phyloP scores from a whole-genome alignment of 2,113 vertebrate genomes.

The Cyphomyrus discorhynchus region DNA sequence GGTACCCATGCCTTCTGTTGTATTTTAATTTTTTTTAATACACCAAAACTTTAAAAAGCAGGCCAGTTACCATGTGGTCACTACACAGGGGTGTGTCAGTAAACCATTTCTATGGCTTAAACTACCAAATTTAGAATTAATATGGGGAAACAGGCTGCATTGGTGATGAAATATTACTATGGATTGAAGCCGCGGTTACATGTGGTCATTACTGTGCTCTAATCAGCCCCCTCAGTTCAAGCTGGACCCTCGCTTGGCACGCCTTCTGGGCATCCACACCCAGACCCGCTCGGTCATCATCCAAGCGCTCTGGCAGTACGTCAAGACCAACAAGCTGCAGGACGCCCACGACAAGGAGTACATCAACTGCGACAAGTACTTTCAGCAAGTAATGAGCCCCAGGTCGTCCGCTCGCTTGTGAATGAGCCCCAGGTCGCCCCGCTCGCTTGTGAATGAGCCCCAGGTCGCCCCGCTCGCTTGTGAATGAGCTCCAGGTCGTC shows the following conservation, averaged over 20 bases:
- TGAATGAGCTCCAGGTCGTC: background rate
- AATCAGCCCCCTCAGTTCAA: constrained; percentile 93
- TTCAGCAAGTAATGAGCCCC: constrained; percentile 78
- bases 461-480: background rate
- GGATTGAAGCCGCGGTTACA: background rate
- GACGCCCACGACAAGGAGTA: constrained; percentile 97
- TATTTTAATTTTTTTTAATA: background rate
- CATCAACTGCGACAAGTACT: constrained; percentile 98
- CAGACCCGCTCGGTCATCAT: constrained; percentile 97
- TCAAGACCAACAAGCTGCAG: constrained; percentile 96
- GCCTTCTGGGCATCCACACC: constrained; percentile 90
- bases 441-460: background rate
- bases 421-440: background rate
- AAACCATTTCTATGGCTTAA: background rate
- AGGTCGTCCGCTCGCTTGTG: background rate
- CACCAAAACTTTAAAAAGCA: background rate
- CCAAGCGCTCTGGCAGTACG: constrained; percentile 97
- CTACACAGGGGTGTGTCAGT: background rate
- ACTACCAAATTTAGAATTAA: background rate
- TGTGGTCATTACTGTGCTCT: background rate
- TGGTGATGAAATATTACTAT: background rate
- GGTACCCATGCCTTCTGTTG: background rate
- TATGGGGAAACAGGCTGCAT: background rate
- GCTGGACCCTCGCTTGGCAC: constrained; percentile 86
- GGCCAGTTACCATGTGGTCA: background rate